A percentile compares a stretch with the other conserved stretches of the same genome.
Conservation (phyloP, 35 echinoderm and acorn worm species). For the Hemicentrotus pulcherrimus region DNA sequence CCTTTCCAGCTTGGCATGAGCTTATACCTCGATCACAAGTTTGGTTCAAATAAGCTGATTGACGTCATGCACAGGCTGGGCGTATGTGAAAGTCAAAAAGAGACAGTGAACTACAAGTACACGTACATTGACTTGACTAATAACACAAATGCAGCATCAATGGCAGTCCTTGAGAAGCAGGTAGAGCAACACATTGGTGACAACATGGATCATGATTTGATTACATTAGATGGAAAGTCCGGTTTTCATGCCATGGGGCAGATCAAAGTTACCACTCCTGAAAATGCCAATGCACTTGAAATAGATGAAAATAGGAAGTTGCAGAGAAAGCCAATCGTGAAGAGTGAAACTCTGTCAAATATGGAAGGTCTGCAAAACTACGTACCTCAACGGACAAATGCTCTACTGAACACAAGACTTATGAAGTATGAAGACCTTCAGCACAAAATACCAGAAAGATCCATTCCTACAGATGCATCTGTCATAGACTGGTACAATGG, state of each 20-base stretch:
- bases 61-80: slow-evolving; percentile 41
- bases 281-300: slow-evolving; percentile 63
- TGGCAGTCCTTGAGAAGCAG: slow-evolving; percentile 56
- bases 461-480: slow-evolving; percentile 47
- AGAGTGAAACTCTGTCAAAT: slow-evolving; percentile 68
- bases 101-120: slow-evolving; percentile 69
- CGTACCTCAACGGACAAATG: slow-evolving; percentile 44
- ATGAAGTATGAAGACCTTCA: slow-evolving; percentile 56
- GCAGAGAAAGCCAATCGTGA: slow-evolving; percentile 37
- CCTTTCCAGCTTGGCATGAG: slow-evolving; percentile 71
- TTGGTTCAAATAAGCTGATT: slow-evolving; percentile 47
- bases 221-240: no score
- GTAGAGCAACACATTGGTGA: no score
- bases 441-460: slow-evolving; percentile 52
- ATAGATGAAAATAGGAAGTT: slow-evolving; percentile 63
- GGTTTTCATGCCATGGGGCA: slow-evolving; percentile 58
- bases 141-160: slow-evolving; percentile 54
- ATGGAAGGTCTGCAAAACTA: slow-evolving; percentile 65
- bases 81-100: slow-evolving; percentile 46
- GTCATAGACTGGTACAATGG: slow-evolving; percentile 65
- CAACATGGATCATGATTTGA: no score
- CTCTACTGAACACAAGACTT: slow-evolving; percentile 55
- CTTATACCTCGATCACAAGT: slow-evolving; percentile 70
- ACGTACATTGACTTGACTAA: slow-evolving; percentile 60
- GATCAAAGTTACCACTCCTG: slow-evolving; percentile 71